Evolutionary conservation across 1,140 invertebrate genomes (phyloP).

Genomic region (Brachionus rotundiformis): DNA sequence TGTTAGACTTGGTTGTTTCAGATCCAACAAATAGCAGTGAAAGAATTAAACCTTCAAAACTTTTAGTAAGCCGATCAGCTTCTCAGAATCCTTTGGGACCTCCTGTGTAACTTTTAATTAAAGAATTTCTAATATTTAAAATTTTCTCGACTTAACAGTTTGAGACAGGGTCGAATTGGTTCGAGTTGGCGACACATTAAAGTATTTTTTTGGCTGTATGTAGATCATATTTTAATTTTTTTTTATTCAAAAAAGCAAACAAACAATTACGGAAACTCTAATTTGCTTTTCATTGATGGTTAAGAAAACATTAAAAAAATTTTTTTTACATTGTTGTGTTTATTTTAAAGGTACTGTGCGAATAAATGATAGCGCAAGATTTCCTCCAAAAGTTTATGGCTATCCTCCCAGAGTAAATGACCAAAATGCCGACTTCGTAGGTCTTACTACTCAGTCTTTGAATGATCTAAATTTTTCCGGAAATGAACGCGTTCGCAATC

Average conservation of each 20-base stretch:
- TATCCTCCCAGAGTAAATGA: constrained; percentile 45
- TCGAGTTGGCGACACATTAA: constrained; percentile 46
- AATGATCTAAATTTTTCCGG: constrained; percentile 18
- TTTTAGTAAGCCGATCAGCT: constrained; percentile 19
- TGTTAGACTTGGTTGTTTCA: constrained; percentile 37
- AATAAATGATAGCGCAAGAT: constrained; percentile 45
- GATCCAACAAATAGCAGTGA: constrained; percentile 25
- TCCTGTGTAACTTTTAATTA: constrained; percentile 43
- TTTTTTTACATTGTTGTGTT: neutral
- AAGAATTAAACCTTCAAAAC: constrained; percentile 2
- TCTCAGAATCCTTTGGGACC: constrained; percentile 41
- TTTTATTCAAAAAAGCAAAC: constrained; percentile 40
- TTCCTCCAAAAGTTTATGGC: constrained; percentile 35
- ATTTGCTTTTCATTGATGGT: constrained; percentile 51
- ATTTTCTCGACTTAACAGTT: too few species aligned
- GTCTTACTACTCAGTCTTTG: constrained; percentile 37
- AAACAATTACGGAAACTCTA: constrained; percentile 43
- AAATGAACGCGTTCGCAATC: constrained; percentile 6
- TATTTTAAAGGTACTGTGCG: constrained; percentile 20
- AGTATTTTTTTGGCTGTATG: too few species aligned
- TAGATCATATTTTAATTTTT: too few species aligned
- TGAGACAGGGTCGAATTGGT: constrained; percentile 48
- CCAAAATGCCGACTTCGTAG: constrained; percentile 22
- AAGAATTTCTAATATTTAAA: too few species aligned
- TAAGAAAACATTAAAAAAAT: neutral